Evolutionary conservation across 2,797 vertebrate species (phyloP), one percentile per base, ranked within the genome.

Genomic region (Buceros bicornis): DNA sequence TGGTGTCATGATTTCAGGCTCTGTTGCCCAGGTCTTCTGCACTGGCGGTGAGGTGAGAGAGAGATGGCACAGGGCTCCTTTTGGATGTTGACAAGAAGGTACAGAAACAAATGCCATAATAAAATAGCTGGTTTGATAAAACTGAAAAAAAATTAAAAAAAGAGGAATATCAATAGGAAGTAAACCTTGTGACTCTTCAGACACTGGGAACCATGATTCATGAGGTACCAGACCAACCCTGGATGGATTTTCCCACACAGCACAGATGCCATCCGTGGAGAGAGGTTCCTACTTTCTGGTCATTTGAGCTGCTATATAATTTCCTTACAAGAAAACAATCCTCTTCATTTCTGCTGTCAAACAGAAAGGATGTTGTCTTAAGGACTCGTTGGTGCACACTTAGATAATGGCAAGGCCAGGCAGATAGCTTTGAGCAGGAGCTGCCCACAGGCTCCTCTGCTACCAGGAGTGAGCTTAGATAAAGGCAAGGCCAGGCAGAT

Each of bases 191-290:
- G 29, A 51, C 11, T 26, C 21, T 73, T 50, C 17, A n/a, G 37
- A 60, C 0, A 0, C 28, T 40, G 24, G 19, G 26, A 90, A 20
- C 9, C 3, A 0, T 0, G 0, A 10, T 10, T 73, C 0, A 0
- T 10, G 31, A 0, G 0, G 7, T 48, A 74, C 51, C 24, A n/a
- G 29, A 18, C 17, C 64, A 35, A 57, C 13, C 16, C 31, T n/a
- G 10, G 8, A 12, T n/a, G n/a, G 18, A 24, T 66, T 70, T 62
- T 28, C 21, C 66, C 43, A 51, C 43, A 51, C 0, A 0, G 48
- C 31, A 33, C 20, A 33, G 72, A 56, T 11, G 29, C 9, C 3
- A 2, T 16, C 48, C 1, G 0, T 24, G 19, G 17, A 67, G 21
- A 77, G 4, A 60, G 2, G 16, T 51, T 90, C 72, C n/a, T 71